Evolutionary conservation across 1,140 invertebrate species (phyloP), one percentile per base, ranked within the genome.

Genomic region (Drosophila ercepeae): DNA sequence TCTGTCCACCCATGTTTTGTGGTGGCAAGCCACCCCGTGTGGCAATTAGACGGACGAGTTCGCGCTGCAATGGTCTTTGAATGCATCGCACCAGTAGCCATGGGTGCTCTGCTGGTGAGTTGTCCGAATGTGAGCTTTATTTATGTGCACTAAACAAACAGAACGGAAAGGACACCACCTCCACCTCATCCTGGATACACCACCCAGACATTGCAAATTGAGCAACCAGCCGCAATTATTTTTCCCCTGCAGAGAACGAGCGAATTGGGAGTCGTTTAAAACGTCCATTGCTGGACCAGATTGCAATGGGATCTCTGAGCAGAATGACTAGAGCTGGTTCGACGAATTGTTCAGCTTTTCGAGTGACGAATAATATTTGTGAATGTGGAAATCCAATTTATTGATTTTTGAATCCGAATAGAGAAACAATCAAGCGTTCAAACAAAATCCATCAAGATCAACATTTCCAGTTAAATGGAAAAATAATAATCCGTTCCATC

Each of bases 71-170:
- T 84, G 76, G 61, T 74, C 76, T 67, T 84, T 86, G 79, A 84
- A 76, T 83, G 60, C 60, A 55, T 63, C 81, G 51, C 51, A 65
- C 51, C 59, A 78, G 34, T 36, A 60, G 69, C 65, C 21, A 71
- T 13, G 41, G 59, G 41, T 68, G 49, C 52, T 32, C 36, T n/a
- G 14, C 48, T 34, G 49, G 70, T 34, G 18, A 48, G 36, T 52
- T 59, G 46, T 53, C 29, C 42, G 72, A 63, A 57, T 74, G 58
- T 76, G 61, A 64, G 55, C 61, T 60, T 84, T 84, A 84, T 86
- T 75, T 86, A 79, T 84, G 61, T 78, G 65, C 61, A 64, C 71
- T 64, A 81, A 84, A 69, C 81, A 86, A 84, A 69, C 79, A 65
- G n/a, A 11, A 6, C 11, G 14, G 44, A 55, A 64, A 54, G 61